Evolutionary conservation across 2,113 vertebrate species (phyloP), one percentile per base, ranked within the genome.

Genomic region (Hydrochoerus hydrochaeris): DNA sequence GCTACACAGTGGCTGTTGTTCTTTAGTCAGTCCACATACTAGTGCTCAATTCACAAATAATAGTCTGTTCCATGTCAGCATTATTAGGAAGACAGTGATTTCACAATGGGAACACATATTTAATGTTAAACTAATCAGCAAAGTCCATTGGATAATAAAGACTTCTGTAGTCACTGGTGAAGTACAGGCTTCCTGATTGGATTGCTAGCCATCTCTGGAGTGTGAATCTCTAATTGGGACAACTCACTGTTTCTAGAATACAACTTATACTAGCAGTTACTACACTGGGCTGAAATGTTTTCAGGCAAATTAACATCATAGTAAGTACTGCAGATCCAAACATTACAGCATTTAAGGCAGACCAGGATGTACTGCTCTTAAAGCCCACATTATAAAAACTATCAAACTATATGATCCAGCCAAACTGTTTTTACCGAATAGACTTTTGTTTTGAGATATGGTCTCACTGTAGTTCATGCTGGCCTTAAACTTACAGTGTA

Each of bases 291-390:
- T 85, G 41, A 88, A 86, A 80, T 73, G 20, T 95, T 83, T 84
- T 65, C 58, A 88, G n/a, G 65, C 44, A 67, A 77, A 49, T 87
- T 49, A 84, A 84, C 78, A 8, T 69, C 69, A 1, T 82, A 89
- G 83, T 30, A 60, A 28, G 38, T 87, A 60, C 54, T 90, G 71
- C 44, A 78, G 63, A 82, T 81, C 71, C 41, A 75, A 94, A 67
- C 80, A 13, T 73, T 83, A 81, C 77, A 62, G 16, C 44, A 90
- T 65, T 73, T 87, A 85, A 32, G 22, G 11, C 57, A 95, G 88
- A 85, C 67, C 32, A 84, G 57, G 91, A 85, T 77, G 28, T 84
- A 80, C 17, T 91, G 57, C 81, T 82, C 92, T 87, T 83, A 91
- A 87, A 91, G 8, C 35, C 75, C 35, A 49, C 71, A 41, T 84